Evolutionary conservation across 1,140 invertebrate genomes (phyloP).

Genomic region (Drosophila oshimai): DNA sequence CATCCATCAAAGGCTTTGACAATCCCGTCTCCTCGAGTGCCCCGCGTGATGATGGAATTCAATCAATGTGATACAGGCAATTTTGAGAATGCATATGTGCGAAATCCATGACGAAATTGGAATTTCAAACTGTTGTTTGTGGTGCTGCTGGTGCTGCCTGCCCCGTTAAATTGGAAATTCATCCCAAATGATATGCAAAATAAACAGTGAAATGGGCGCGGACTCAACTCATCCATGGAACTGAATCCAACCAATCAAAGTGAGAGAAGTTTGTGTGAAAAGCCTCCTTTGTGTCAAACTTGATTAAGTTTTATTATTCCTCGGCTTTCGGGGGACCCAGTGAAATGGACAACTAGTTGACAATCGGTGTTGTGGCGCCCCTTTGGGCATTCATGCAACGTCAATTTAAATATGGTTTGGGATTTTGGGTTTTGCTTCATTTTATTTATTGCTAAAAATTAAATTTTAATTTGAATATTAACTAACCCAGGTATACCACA

Average conservation of each 20-base stretch:
- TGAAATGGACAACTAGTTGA: slow-evolving; percentile 13
- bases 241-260: slow-evolving; percentile 12
- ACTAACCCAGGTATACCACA: no score
- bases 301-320: slow-evolving; percentile 37
- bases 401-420: slow-evolving; percentile 4
- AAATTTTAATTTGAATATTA: no score
- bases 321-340: not conserved
- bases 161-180: slow-evolving; percentile 25
- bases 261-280: slow-evolving; percentile 8
- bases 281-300: slow-evolving; percentile 35
- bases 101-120: slow-evolving; percentile 52
- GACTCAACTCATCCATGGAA: slow-evolving; percentile 18
- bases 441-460: no score
- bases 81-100: slow-evolving; percentile 53
- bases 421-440: not conserved
- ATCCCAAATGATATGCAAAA: slow-evolving; percentile 63
- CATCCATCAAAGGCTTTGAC: slow-evolving; percentile 59
- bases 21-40: not conserved
- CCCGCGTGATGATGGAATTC: slow-evolving; percentile 40
- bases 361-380: slow-evolving; percentile 17
- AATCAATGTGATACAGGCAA: slow-evolving; percentile 59
- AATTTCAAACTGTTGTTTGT: slow-evolving; percentile 28
- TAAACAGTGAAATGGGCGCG: slow-evolving; percentile 49
- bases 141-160: slow-evolving; percentile 5
- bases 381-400: not conserved